Percentiles rank a stretch among this genome's conserved stretches.
phyloP scores from a whole-genome alignment of 2,797 vertebrate species.

The Echiichthys vipera region DNA sequence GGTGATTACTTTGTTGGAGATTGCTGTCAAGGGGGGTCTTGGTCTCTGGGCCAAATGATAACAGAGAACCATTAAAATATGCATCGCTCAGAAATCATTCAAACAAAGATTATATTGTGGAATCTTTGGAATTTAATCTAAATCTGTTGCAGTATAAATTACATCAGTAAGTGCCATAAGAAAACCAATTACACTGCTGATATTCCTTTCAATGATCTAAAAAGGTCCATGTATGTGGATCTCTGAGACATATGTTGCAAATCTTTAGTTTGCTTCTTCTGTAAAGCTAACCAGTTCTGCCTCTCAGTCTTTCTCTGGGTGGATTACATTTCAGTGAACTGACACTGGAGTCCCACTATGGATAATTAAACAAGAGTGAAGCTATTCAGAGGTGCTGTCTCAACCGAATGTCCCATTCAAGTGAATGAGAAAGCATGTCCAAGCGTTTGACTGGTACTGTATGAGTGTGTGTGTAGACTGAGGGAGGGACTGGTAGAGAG shows the following conservation, averaged over 20 bases:
- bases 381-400: slow-evolving; percentile 14
- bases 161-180: neutral
- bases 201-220: neutral
- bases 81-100: neutral
- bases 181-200: neutral
- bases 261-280: slow-evolving; percentile 28
- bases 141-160: neutral
- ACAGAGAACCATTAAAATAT: slow-evolving; percentile 21
- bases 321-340: slow-evolving; percentile 49
- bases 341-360: slow-evolving; percentile 66
- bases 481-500: neutral
- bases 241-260: slow-evolving; percentile 24
- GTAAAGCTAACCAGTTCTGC: slow-evolving; percentile 13
- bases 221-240: slow-evolving; percentile 24
- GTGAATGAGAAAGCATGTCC: no score
- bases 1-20: slow-evolving; percentile 49
- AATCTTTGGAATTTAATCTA: neutral
- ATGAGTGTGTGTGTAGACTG: neutral
- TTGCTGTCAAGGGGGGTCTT: slow-evolving; percentile 51
- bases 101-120: neutral
- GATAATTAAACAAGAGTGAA: slow-evolving; percentile 72
- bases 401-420: no score
- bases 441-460: no score
- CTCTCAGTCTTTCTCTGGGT: slow-evolving; percentile 2
- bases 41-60: slow-evolving; percentile 43